phyloP scores from a whole-genome alignment of 2,113 vertebrate genomes.

The Atrichornis clamosus region DNA sequence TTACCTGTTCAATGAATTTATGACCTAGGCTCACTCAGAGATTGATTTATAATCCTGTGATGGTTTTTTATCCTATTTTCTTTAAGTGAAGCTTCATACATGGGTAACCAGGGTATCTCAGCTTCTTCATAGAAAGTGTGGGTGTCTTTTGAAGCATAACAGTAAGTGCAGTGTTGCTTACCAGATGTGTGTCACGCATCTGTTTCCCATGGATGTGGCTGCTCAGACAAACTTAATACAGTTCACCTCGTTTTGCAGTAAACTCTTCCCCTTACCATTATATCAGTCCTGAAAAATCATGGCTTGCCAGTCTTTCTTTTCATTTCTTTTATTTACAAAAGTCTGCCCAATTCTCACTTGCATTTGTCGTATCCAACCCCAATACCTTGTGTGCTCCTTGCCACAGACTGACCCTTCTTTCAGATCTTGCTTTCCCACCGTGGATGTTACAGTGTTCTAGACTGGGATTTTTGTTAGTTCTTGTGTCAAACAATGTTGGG shows the following conservation, averaged over 20 bases:
- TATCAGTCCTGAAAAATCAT: neutral
- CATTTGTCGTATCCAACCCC: neutral
- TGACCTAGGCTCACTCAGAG: neutral
- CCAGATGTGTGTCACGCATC: rapidly evolving
- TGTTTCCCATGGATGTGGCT: neutral
- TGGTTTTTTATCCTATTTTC: neutral
- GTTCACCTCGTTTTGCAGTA: neutral
- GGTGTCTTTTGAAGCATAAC: neutral
- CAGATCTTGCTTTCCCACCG: neutral
- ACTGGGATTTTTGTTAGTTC: neutral
- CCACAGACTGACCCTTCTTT: neutral
- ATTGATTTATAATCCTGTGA: neutral
- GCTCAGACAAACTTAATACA: neutral
- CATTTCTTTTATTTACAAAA: neutral
- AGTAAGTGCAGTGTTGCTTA: neutral
- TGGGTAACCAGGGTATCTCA: neutral
- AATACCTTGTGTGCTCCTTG: neutral
- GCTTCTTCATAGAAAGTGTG: neutral
- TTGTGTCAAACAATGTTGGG: neutral
- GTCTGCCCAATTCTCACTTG: neutral
- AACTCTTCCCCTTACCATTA: neutral
- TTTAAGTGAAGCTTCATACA: neutral
- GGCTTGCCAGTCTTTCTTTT: neutral
- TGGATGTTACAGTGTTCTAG: neutral
- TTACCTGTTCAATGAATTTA: neutral